Percentiles rank a stretch among this genome's conserved stretches.
These are phyloP conservation scores for Equus przewalskii DNA, from an alignment of 2,113 vertebrate species.

Conservation along the genomic window DNA sequence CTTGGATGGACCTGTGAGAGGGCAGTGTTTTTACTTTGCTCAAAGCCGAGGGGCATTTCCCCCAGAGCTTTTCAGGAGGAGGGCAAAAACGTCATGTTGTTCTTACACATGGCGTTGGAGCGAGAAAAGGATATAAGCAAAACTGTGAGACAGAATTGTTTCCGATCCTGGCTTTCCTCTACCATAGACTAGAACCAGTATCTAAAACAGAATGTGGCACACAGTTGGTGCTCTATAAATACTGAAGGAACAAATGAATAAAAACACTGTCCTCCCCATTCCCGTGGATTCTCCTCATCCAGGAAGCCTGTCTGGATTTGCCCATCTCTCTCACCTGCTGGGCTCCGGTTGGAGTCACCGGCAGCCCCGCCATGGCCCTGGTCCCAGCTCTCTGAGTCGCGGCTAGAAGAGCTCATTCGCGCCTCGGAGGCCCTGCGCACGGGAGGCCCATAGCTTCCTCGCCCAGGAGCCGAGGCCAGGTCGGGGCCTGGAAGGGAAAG, in stretches of 20 bases:
- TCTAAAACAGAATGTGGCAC: neutral
- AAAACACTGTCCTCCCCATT: neutral
- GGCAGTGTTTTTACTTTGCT: neutral
- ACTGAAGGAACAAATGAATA: neutral
- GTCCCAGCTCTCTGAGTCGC: slow-evolving; percentile 76
- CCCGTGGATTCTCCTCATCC: neutral
- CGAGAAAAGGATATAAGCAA: neutral
- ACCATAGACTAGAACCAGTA: neutral
- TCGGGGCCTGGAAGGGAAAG: slow-evolving; percentile 82
- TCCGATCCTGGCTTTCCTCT: neutral
- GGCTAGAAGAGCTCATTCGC: slow-evolving; percentile 58
- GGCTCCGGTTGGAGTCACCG: slow-evolving; percentile 77
- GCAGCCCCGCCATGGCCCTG: neutral
- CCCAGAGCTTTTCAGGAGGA: no score
- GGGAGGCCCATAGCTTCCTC: slow-evolving; percentile 70
- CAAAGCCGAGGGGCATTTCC: neutral
- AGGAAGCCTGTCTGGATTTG: neutral
- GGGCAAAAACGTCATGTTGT: neutral
- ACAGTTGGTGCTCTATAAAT: neutral
- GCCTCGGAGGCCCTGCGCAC: slow-evolving; percentile 81
- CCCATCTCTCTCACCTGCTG: slow-evolving; percentile 84
- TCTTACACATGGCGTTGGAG: neutral
- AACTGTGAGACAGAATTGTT: neutral
- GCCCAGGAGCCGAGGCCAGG: neutral
- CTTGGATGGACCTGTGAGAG: neutral